Percentiles rank a stretch among this genome's conserved stretches.
Conservation (phyloP, 2,113 vertebrate genomes). For the Elephantulus edwardii region DNA sequence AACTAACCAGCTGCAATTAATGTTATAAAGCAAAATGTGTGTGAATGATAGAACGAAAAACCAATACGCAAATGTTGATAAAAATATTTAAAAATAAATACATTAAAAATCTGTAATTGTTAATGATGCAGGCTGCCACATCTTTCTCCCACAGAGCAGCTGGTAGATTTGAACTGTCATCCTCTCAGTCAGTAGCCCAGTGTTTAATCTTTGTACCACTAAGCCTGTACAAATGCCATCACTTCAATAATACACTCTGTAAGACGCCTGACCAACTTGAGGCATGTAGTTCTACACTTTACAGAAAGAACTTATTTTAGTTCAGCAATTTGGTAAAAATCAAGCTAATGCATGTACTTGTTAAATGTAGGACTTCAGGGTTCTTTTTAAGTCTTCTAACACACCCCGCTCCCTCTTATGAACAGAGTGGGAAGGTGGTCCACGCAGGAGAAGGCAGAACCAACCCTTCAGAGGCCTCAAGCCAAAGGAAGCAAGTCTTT, state of each 20-base stretch:
- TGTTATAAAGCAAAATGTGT: too few species aligned
- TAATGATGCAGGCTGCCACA: neutral
- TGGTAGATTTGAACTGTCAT: neutral
- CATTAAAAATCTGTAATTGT: neutral
- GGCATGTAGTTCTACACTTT: neutral
- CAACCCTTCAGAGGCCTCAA: neutral
- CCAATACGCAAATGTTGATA: too few species aligned
- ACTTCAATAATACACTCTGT: neutral
- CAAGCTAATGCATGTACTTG: neutral
- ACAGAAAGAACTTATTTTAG: neutral
- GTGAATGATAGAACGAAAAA: too few species aligned
- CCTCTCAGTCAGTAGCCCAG: neutral
- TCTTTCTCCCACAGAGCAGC: neutral
- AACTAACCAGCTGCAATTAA: too few species aligned
- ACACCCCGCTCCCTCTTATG: neutral
- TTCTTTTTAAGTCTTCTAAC: neutral
- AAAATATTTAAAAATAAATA: too few species aligned
- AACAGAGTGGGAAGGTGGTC: neutral
- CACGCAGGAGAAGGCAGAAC: neutral
- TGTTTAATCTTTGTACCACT: neutral
- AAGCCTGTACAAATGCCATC: neutral
- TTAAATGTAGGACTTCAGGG: neutral
- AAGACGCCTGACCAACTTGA: neutral
- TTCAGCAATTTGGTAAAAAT: neutral
- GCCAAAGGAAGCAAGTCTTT: constrained; percentile 28